Conservation (phyloP, 2,797 vertebrate species). For the Phrynocephalus forsythii region DNA sequence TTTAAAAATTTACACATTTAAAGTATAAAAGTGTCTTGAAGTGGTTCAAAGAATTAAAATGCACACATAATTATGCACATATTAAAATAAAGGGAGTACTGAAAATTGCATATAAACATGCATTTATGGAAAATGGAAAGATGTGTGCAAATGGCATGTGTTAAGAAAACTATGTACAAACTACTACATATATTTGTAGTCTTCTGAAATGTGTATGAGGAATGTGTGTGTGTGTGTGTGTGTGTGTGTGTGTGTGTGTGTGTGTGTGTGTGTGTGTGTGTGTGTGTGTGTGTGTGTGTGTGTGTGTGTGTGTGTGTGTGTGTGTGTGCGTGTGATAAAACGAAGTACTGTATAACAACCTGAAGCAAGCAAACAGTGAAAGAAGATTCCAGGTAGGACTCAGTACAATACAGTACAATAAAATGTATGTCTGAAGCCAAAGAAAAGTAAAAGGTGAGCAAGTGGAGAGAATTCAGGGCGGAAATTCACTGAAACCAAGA, state of each 20-base stretch:
- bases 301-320: not conserved
- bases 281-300: no score
- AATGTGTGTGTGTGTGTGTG: not conserved
- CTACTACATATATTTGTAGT: not conserved
- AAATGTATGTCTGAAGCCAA: not conserved
- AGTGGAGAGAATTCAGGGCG: no score
- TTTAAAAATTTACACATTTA: not conserved
- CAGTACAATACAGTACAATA: not conserved
- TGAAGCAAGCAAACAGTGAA: not conserved
- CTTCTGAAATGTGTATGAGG: not conserved
- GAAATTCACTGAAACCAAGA: no score
- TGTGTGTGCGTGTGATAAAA: not conserved
- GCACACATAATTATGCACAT: not conserved
- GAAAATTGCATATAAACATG: not conserved
- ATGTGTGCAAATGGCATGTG: not conserved
- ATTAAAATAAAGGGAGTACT: not conserved
- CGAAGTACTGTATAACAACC: not conserved
- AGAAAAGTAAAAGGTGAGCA: no score
- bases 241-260: no score
- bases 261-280: no score
- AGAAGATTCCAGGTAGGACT: not conserved
- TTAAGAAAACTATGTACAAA: not conserved
- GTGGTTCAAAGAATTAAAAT: not conserved
- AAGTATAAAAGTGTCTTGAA: no score
- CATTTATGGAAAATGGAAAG: not conserved